These are phyloP conservation scores for Mongoloraphidia duomilia DNA, from an alignment of 2,888 invertebrate species.

Conservation along the genomic window DNA sequence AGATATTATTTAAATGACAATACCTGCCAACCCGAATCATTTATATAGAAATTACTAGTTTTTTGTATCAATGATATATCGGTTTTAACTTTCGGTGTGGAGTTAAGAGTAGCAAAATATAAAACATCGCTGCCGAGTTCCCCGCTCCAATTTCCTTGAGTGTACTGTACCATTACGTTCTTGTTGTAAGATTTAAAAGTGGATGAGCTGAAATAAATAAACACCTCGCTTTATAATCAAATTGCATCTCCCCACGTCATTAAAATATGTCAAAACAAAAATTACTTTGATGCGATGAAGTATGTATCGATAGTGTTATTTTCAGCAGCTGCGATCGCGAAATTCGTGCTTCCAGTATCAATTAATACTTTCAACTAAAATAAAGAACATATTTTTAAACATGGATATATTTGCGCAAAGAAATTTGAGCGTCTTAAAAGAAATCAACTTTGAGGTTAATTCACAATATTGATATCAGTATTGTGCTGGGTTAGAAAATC, in stretches of 20 bases:
- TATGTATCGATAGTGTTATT: conserved; percentile 31
- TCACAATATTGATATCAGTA: too few species aligned
- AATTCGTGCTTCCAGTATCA: conserved; percentile 52
- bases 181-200: conserved; percentile 13
- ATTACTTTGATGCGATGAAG: conserved; percentile 30
- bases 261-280: conserved; percentile 14
- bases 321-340: conserved; percentile 42
- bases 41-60: conserved; percentile 42
- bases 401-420: too few species aligned
- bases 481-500: too few species aligned
- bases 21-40: conserved; percentile 46
- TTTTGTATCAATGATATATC: conserved; percentile 41
- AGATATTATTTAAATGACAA: conserved; percentile 3
- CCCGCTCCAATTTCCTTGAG: conserved; percentile 43
- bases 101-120: conserved; percentile 29
- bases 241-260: too few species aligned
- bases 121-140: conserved; percentile 37
- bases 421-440: too few species aligned
- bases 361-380: conserved; percentile 43
- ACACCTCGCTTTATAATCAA: conserved; percentile 18
- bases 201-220: conserved; percentile 18
- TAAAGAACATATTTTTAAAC: background rate
- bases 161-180: conserved; percentile 32
- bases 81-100: conserved; percentile 31
- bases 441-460: too few species aligned